phyloP scores from a whole-genome alignment of 2,113 vertebrate genomes.

The mouse (Mus musculus) region DNA sequence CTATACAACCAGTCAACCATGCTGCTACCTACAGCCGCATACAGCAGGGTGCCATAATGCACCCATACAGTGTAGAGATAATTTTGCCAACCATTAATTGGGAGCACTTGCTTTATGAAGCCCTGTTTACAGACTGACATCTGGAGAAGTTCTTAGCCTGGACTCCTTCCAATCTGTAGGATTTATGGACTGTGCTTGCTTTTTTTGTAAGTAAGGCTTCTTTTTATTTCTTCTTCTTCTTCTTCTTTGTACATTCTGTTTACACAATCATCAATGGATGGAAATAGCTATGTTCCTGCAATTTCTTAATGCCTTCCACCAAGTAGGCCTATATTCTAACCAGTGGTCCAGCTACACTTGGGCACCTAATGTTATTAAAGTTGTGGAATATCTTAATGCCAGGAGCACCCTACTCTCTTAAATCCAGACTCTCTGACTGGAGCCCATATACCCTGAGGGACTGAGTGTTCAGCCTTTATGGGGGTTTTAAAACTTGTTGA shows the following conservation, averaged over 20 bases:
- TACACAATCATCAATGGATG: slow-evolving; percentile 79
- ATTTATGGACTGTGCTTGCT: slow-evolving; percentile 83
- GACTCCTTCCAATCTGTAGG: slow-evolving; percentile 83
- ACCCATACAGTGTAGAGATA: slow-evolving; percentile 72
- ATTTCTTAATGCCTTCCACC: slow-evolving; percentile 66
- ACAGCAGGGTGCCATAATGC: slow-evolving; percentile 73
- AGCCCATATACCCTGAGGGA: slow-evolving; percentile 52
- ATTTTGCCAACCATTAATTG: slow-evolving; percentile 86
- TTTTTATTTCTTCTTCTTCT: slow-evolving; percentile 54
- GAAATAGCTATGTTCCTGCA: slow-evolving; percentile 67
- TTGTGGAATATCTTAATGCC: slow-evolving; percentile 49
- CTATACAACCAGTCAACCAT: slow-evolving; percentile 72
- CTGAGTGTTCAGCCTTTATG: slow-evolving; percentile 63
- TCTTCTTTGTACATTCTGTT: slow-evolving; percentile 74
- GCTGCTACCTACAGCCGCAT: slow-evolving; percentile 22
- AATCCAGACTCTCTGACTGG: slow-evolving; percentile 57
- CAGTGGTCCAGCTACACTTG: neutral
- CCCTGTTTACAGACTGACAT: slow-evolving; percentile 89
- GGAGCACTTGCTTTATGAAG: slow-evolving; percentile 86
- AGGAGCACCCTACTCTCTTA: slow-evolving; percentile 58
- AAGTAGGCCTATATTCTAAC: slow-evolving; percentile 42
- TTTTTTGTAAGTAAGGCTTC: slow-evolving; percentile 77
- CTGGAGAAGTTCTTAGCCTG: slow-evolving; percentile 89
- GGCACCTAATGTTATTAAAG: neutral
- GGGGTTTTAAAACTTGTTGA: slow-evolving; percentile 75